These are phyloP conservation scores for Tangachromis dhanisi DNA, from an alignment of 2,113 vertebrate species.

Conservation along the genomic window DNA sequence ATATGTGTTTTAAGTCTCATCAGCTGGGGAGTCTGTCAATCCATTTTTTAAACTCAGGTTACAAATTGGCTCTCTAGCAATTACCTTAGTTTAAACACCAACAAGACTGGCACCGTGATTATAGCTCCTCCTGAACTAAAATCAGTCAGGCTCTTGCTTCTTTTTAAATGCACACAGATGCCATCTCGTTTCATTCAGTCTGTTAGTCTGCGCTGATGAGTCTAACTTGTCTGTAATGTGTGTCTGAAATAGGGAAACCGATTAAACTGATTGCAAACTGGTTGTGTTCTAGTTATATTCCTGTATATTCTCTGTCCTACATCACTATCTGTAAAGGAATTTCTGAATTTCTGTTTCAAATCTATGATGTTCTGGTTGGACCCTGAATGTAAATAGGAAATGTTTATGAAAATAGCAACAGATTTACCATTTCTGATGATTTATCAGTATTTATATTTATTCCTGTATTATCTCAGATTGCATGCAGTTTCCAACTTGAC, in stretches of 20 bases:
- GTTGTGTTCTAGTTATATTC: not conserved
- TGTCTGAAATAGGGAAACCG: not conserved
- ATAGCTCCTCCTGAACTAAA: not conserved
- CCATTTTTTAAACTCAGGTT: not conserved
- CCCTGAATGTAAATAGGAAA: not conserved
- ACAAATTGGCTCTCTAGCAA: not conserved
- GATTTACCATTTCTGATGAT: not conserved
- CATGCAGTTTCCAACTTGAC: not conserved
- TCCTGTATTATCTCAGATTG: not conserved
- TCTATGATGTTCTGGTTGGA: not conserved
- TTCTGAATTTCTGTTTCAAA: not conserved
- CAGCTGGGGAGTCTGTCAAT: not conserved
- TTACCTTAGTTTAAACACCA: not conserved
- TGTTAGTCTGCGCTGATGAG: not conserved
- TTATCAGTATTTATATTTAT: not conserved
- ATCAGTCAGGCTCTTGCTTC: not conserved
- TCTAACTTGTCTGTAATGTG: not conserved
- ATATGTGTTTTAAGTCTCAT: not conserved
- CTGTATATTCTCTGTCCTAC: not conserved
- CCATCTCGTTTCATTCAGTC: not conserved
- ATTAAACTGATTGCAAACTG: not conserved
- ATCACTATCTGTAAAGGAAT: not conserved
- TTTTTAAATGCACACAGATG: not conserved
- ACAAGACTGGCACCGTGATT: not conserved
- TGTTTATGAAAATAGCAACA: not conserved